Conservation (phyloP, 2,113 vertebrate genomes). For the Heterotilapia buettikoferi region DNA sequence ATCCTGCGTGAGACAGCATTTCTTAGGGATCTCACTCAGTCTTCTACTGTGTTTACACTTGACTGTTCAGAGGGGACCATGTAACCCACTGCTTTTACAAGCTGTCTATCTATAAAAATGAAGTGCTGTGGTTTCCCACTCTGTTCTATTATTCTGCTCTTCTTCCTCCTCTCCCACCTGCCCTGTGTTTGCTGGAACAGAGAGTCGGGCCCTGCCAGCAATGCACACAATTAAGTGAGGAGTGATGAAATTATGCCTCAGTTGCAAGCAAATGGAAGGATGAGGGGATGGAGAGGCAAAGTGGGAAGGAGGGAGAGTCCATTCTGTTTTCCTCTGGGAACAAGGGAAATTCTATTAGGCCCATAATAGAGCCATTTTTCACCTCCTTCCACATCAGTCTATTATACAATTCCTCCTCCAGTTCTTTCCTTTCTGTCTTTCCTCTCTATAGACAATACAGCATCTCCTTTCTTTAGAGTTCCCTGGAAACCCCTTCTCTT, state of each 20-base stretch:
- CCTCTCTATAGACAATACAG: not conserved
- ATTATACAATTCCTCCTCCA: conserved; percentile 10
- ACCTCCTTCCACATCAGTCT: conserved; percentile 43
- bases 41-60: conserved; percentile 32
- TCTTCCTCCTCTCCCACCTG: conserved; percentile 46
- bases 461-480: not conserved
- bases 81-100: conserved; percentile 35
- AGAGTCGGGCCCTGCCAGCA: conserved; percentile 21
- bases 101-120: conserved; percentile 54
- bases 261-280: conserved; percentile 55
- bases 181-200: conserved; percentile 39
- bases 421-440: not conserved
- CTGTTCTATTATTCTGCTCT: conserved; percentile 34
- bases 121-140: conserved; percentile 59
- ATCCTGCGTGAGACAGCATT: not conserved
- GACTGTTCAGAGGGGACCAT: conserved; percentile 22
- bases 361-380: conserved; percentile 57
- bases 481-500: not conserved
- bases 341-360: conserved; percentile 63
- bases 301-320: conserved; percentile 56
- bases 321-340: conserved; percentile 52
- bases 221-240: conserved; percentile 55
- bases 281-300: conserved; percentile 26
- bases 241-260: conserved; percentile 67
- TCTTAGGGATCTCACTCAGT: not conserved